Evolutionary conservation across 2,888 invertebrate genomes (phyloP), one percentile per base, ranked within the genome.

Genomic region (Tupiocoris notatus): DNA sequence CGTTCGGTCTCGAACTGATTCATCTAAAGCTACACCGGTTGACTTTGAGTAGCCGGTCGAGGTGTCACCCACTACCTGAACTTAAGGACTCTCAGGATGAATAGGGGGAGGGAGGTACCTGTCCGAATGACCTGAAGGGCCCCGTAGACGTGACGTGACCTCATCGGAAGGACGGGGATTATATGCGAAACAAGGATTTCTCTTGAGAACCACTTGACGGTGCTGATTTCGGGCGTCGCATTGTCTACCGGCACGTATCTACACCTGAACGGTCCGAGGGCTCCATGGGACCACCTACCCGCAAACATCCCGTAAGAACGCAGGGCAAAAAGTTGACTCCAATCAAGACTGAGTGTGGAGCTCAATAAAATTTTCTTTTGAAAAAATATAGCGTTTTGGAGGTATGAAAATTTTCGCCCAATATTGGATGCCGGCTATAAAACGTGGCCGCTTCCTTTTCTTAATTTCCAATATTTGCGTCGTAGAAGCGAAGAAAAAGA

Each of bases 241-340:
- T 73, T 73, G 73, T 73, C 73, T 73, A 39, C 73, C 62, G 20
- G 39, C 73, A 73, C 73, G 73, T 73, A 73, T 16, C 17, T 23
- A 22, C 73, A 73, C 73, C 73, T 73, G 73, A 61, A 62, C 3
- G n/a, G n/a, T n/a, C n/a, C 6, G 17, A 59, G 59, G 20, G 12
- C 39, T 59, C 59, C 20, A 9, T 24, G 3, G 57, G 61, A 62
- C 61, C 73, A 73, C 73, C 73, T 73, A 62, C 73, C n/a, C 59
- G n/a, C n/a, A n/a, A n/a, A n/a, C n/a, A n/a, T n/a, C n/a, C n/a
- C n/a, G n/a, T n/a, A n/a, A n/a, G n/a, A n/a, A n/a, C n/a, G n/a
- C n/a, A n/a, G n/a, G n/a, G n/a, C n/a, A n/a, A n/a, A n/a, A n/a
- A n/a, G n/a, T n/a, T n/a, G n/a, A n/a, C n/a, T n/a, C n/a, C n/a